A percentile compares a stretch with the other conserved stretches of the same genome.
These are phyloP conservation scores for Aphelocoma coerulescens DNA, from an alignment of 2,113 vertebrate genomes.

Conservation along the genomic window DNA sequence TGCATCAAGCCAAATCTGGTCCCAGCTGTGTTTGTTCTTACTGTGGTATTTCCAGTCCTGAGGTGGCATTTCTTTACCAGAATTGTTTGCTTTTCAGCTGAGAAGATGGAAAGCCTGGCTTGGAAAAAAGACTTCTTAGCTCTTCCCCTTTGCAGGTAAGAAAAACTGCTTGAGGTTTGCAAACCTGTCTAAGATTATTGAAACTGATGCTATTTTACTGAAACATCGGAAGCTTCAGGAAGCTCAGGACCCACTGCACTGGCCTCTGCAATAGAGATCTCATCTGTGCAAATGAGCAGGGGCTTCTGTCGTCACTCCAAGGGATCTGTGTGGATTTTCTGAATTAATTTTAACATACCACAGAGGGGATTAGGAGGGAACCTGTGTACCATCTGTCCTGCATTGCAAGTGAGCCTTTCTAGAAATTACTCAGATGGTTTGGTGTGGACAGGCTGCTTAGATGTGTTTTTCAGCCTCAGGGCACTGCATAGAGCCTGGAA, in stretches of 20 bases:
- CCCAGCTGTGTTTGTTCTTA: not conserved
- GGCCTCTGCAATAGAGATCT: not conserved
- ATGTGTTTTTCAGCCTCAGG: not conserved
- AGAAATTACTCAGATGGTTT: not conserved
- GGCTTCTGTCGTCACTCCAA: fast-evolving
- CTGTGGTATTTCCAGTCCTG: not conserved
- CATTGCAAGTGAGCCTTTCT: not conserved
- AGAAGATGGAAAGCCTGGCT: not conserved
- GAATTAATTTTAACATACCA: not conserved
- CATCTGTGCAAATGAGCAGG: not conserved
- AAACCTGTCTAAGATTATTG: not conserved
- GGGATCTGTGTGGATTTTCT: not conserved
- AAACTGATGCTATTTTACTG: not conserved
- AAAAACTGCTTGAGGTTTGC: not conserved
- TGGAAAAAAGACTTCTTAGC: not conserved
- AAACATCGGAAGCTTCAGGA: not conserved
- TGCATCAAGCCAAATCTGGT: not conserved
- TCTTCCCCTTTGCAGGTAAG: not conserved
- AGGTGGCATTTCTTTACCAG: not conserved
- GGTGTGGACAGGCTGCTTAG: not conserved
- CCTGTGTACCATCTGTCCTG: not conserved
- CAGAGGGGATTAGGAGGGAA: not conserved
- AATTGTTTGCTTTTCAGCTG: not conserved
- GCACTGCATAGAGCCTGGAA: not conserved
- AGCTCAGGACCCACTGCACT: too few relatives aligned